These are phyloP conservation scores for Calcarius ornatus DNA, from an alignment of 2,113 vertebrate species.

Conservation along the genomic window DNA sequence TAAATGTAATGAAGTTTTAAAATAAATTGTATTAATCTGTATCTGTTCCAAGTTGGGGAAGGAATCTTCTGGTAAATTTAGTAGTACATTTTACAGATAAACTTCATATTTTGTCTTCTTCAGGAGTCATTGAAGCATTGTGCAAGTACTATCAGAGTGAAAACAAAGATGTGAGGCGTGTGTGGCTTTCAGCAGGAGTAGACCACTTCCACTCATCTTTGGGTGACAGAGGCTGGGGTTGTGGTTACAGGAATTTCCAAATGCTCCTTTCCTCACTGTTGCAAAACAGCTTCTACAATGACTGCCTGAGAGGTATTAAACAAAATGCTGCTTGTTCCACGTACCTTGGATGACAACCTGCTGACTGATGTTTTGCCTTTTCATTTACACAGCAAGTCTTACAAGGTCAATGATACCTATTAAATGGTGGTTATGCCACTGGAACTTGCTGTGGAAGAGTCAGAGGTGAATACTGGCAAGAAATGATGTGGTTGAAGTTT, in stretches of 20 bases:
- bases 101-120: not conserved
- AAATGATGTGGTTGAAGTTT: not conserved
- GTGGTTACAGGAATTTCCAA: slow-evolving; percentile 95
- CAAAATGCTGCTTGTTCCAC: not conserved
- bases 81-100: not conserved
- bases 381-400: not conserved
- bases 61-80: not conserved
- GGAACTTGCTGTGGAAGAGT: not conserved
- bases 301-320: slow-evolving; percentile 78
- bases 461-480: not conserved
- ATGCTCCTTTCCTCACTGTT: slow-evolving; percentile 90
- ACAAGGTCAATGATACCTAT: not conserved
- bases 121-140: slow-evolving; percentile 82
- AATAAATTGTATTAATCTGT: not conserved
- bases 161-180: slow-evolving; percentile 73
- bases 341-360: not conserved
- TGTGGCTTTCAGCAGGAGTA: slow-evolving; percentile 86
- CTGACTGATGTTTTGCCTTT: not conserved
- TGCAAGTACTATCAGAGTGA: slow-evolving; percentile 79
- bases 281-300: slow-evolving; percentile 72
- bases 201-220: slow-evolving; percentile 87
- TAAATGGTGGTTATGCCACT: not conserved
- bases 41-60: not conserved
- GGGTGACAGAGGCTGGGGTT: slow-evolving; percentile 93
- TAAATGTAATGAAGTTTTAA: not conserved